These are phyloP conservation scores for Drosophila pectinifera DNA, from an alignment of 1,140 invertebrate species.

Conservation along the genomic window DNA sequence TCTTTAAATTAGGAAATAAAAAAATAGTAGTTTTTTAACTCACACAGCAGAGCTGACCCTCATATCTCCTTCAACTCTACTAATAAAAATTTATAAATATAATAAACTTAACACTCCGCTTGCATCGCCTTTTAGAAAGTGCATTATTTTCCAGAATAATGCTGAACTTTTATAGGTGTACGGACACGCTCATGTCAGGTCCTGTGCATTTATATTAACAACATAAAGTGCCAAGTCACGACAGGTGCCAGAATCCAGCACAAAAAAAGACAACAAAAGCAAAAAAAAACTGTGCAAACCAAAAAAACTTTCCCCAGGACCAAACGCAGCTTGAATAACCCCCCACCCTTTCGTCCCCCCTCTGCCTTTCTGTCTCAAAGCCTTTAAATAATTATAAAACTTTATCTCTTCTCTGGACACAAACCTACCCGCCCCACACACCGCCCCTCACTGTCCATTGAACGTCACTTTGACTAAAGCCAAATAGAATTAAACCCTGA, in stretches of 20 bases:
- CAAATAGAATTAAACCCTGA: conserved; percentile 82
- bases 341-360: background rate
- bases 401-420: conserved; percentile 55
- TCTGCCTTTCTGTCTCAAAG: conserved; percentile 41
- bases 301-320: conserved; percentile 26
- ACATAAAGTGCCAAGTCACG: conserved; percentile 63
- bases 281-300: background rate
- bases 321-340: conserved; percentile 33
- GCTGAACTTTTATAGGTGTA: conserved; percentile 1
- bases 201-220: conserved; percentile 60
- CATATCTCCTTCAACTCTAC: background rate
- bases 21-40: too few relatives aligned
- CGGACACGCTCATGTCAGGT: conserved; percentile 13
- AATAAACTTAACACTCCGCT: conserved; percentile 2
- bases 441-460: conserved; percentile 45
- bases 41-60: too few relatives aligned
- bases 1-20: too few relatives aligned
- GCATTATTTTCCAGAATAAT: background rate
- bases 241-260: conserved; percentile 51
- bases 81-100: conserved; percentile 3
- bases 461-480: conserved; percentile 67
- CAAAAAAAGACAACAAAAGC: too few relatives aligned
- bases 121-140: background rate
- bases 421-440: conserved; percentile 15
- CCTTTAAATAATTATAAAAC: conserved; percentile 68